A percentile compares a stretch with the other conserved stretches of the same genome.
These are phyloP conservation scores for Netelia melanura DNA, from an alignment of 2,888 invertebrate genomes.

Conservation along the genomic window DNA sequence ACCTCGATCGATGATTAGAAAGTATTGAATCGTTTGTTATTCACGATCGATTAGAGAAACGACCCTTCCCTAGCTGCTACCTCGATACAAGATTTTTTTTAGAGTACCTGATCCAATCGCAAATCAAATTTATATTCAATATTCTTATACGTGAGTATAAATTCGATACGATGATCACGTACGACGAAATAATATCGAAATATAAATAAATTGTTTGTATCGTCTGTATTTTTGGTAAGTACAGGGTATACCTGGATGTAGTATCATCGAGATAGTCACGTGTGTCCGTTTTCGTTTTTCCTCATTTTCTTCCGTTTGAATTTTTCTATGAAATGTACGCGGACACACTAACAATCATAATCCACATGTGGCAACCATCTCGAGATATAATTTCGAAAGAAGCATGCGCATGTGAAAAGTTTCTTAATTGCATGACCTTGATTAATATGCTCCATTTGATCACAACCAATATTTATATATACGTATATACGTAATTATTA, in stretches of 20 bases:
- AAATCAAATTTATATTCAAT: constrained; percentile 43
- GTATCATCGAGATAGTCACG: constrained; percentile 51
- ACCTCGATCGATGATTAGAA: constrained; percentile 51
- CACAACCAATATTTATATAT: constrained; percentile 32
- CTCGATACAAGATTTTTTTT: constrained; percentile 68
- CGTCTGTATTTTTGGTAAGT: constrained; percentile 76
- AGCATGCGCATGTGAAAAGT: constrained; percentile 79
- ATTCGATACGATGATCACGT: constrained; percentile 59
- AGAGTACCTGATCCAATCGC: constrained; percentile 63
- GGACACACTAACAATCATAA: constrained; percentile 33
- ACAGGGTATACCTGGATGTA: constrained; percentile 64
- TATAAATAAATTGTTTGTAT: constrained; percentile 66
- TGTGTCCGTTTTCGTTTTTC: constrained; percentile 38
- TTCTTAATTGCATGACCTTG: constrained; percentile 73
- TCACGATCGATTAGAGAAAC: constrained; percentile 58
- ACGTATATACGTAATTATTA: constrained; percentile 56
- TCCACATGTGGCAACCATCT: constrained; percentile 48
- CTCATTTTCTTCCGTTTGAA: neutral
- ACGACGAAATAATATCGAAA: constrained; percentile 67
- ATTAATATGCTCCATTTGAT: constrained; percentile 69
- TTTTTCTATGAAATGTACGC: constrained; percentile 19
- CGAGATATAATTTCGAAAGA: constrained; percentile 49
- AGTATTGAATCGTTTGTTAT: constrained; percentile 33
- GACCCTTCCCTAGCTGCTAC: constrained; percentile 84
- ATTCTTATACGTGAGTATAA: constrained; percentile 52